Evolutionary conservation across 2,797 vertebrate species (phyloP).

Genomic region (Catamblyrhynchus diadema): DNA sequence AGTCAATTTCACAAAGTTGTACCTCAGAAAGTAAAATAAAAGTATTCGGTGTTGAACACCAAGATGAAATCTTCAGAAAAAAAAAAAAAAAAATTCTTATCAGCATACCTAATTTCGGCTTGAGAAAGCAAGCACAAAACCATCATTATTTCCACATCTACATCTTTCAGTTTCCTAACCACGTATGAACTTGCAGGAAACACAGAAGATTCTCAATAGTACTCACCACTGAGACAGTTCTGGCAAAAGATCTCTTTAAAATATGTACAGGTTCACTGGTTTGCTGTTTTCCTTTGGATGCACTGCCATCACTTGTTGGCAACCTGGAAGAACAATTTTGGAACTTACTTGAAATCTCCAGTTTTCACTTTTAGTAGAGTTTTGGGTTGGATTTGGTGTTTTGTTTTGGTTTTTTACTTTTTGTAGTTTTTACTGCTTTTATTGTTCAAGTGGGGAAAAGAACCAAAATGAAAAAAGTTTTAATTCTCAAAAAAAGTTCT

Average conservation of each 20-base stretch:
- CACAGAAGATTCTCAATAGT: background rate
- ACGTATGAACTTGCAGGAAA: background rate
- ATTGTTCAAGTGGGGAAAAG: background rate
- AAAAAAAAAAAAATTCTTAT: background rate
- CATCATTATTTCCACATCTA: background rate
- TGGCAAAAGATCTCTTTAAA: constrained; percentile 94
- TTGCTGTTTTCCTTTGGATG: constrained; percentile 97
- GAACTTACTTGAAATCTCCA: background rate
- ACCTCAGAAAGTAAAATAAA: background rate
- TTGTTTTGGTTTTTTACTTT: background rate
- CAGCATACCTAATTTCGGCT: background rate
- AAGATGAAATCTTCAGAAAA: background rate
- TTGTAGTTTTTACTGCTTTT: background rate
- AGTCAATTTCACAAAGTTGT: background rate
- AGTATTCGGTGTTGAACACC: background rate
- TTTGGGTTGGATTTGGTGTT: background rate
- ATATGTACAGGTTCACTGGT: constrained; percentile 97
- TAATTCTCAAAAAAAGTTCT: background rate
- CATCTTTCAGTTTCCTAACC: background rate
- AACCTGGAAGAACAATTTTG: constrained; percentile 77
- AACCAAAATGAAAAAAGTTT: background rate
- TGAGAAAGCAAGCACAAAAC: background rate
- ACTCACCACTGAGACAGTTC: constrained; percentile 95
- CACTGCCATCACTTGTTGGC: constrained; percentile 94
- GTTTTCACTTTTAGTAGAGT: background rate